Conservation (phyloP, 2,888 invertebrate genomes). For the Drosophila tanythrix region DNA sequence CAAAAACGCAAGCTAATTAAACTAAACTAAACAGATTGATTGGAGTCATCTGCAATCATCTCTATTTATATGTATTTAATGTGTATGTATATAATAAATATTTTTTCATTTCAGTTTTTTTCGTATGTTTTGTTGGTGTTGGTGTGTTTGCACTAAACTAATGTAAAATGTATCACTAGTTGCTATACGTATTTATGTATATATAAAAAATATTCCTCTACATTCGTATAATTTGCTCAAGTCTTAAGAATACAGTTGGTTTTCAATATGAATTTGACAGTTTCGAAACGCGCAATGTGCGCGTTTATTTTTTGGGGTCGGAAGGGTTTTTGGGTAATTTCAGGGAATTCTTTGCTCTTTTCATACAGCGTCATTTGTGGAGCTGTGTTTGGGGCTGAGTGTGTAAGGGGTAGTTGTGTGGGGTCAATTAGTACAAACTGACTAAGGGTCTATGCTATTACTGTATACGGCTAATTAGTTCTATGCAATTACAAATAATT, state of each 20-base stretch:
- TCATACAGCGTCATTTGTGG: constrained; percentile 44
- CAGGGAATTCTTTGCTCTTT: constrained; percentile 32
- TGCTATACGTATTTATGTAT: constrained; percentile 59
- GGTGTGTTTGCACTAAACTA: constrained; percentile 46
- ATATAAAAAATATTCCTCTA: constrained; percentile 76
- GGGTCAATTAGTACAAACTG: constrained; percentile 74
- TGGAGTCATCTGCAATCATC: constrained; percentile 50
- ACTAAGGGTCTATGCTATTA: constrained; percentile 56
- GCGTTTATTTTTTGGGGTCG: constrained; percentile 47
- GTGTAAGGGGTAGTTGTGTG: constrained; percentile 5
- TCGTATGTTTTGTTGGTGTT: constrained; percentile 37
- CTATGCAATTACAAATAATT: constrained; percentile 45
- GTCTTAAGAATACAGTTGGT: constrained; percentile 82
- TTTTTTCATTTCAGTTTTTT: constrained; percentile 45
- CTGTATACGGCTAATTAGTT: constrained; percentile 48
- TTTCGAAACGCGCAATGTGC: constrained; percentile 73
- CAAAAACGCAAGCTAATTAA: constrained; percentile 85
- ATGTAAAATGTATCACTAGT: constrained; percentile 58
- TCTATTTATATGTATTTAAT: constrained; percentile 25
- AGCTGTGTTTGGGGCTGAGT: background rate
- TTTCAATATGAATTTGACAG: constrained; percentile 79
- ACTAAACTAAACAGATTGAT: constrained; percentile 57
- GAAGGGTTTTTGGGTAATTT: constrained; percentile 20
- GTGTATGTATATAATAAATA: constrained; percentile 70
- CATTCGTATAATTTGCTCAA: constrained; percentile 80